Percentiles rank a stretch among this genome's conserved stretches.
Conservation (phyloP, 2,888 invertebrate species). For the Seladonia tumulorum region DNA sequence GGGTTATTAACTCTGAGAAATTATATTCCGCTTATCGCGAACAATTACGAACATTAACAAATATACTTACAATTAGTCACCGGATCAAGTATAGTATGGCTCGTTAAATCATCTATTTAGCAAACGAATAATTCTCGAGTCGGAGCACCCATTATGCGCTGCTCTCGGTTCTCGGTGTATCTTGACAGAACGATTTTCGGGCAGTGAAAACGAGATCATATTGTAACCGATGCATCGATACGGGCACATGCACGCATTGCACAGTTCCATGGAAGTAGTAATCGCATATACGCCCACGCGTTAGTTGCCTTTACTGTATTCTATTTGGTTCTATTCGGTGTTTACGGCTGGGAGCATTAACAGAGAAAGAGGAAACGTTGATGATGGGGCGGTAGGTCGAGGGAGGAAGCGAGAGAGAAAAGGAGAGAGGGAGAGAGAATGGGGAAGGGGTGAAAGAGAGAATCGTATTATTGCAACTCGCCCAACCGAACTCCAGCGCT, state of each 20-base stretch:
- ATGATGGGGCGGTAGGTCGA: constrained; percentile 35
- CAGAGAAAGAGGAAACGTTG: constrained; percentile 66
- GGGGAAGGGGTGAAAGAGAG: constrained; percentile 65
- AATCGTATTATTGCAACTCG: constrained; percentile 81
- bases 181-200: constrained; percentile 32
- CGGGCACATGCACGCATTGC: constrained; percentile 38
- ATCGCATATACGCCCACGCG: constrained; percentile 64
- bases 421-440: constrained; percentile 27
- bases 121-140: not conserved
- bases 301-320: constrained; percentile 78
- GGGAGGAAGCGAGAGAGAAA: constrained; percentile 8
- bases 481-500: constrained; percentile 63
- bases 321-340: constrained; percentile 80
- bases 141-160: not conserved
- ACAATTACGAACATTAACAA: not conserved
- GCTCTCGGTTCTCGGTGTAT: constrained; percentile 17
- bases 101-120: not conserved
- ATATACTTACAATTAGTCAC: not conserved
- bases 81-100: not conserved
- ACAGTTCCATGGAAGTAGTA: constrained; percentile 54
- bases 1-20: not conserved
- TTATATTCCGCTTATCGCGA: not conserved
- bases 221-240: constrained; percentile 35
- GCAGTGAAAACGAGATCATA: constrained; percentile 32
- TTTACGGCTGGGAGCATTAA: constrained; percentile 80